Percentiles rank a stretch among this genome's conserved stretches.
phyloP scores from a whole-genome alignment of 2,113 vertebrate species.

The Nesospiza acunhae region DNA sequence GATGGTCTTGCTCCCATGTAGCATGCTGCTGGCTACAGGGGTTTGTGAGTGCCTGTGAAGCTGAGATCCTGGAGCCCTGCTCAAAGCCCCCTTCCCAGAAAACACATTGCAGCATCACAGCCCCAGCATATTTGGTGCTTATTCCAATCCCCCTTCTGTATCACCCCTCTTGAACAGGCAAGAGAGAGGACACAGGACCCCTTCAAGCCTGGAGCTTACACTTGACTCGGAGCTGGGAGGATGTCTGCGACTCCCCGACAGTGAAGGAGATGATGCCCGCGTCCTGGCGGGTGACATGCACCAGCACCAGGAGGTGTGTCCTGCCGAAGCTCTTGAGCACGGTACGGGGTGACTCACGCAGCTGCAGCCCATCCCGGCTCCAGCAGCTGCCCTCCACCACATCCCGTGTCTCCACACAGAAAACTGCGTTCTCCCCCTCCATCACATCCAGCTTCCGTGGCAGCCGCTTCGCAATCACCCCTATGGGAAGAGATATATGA shows the following conservation, averaged over 20 bases:
- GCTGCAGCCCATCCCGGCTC: conserved; percentile 86
- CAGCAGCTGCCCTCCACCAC: conserved; percentile 85
- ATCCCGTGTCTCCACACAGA: conserved; percentile 90
- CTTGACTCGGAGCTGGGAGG: conserved; percentile 92
- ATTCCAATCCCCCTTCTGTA: neutral
- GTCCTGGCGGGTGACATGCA: conserved; percentile 89
- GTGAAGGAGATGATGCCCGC: conserved; percentile 89
- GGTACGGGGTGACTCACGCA: conserved; percentile 80
- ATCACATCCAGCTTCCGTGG: conserved; percentile 93
- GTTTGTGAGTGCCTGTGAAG: neutral
- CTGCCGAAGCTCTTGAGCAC: conserved; percentile 92
- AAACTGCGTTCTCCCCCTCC: conserved; percentile 94
- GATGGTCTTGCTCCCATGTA: neutral
- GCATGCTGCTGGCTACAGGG: neutral
- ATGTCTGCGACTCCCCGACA: conserved; percentile 86
- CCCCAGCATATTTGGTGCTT: neutral
- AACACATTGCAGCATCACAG: neutral
- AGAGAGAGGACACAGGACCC: neutral
- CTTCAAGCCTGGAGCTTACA: conserved; percentile 71
- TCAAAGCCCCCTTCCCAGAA: neutral
- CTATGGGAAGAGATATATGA: neutral
- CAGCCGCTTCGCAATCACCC: conserved; percentile 79
- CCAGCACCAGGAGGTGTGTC: conserved; percentile 92
- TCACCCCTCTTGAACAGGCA: neutral
- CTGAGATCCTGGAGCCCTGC: neutral